Base-by-base conservation (phyloP, 2,113 vertebrate genomes). In the Ciconia boyciana region DNA sequence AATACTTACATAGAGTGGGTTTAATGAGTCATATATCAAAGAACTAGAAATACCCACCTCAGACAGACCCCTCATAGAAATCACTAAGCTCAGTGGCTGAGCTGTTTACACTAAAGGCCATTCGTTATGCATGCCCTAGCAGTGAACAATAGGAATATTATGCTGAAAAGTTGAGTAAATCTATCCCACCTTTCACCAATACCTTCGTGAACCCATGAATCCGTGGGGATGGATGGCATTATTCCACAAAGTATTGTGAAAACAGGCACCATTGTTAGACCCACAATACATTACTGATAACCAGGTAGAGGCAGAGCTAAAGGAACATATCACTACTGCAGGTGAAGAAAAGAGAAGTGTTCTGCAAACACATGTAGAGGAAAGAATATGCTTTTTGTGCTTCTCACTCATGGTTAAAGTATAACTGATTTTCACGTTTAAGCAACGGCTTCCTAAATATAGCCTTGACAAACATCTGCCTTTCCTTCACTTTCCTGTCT, bases 11-110 rank as follows among this genome's bases (percentile, higher is more conserved):
- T 24, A 72, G 81, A 95, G 77, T 92, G 82, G 39, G 71, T 94
- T 97, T 96, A 96, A 95, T 91, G 94, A 96, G 81, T 96, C 90
- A 94, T 91, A 81, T 90, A 90, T 96, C 95, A 97, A 97, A 97
- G 94, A 81, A 93, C 58, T 32, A 89, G 94, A 94, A 96, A 96
- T 74, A 86, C 44, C 32, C 76, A 85, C 54, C 89, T 96, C 94
- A 96, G 94, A 96, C 68, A 94, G 87, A 83, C 41, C 95, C 89
- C 65, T 96, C 80, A 71, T 4, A 91, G 80, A 49, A 94, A 93
- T 77, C 82, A 68, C 94, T 71, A 48, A 90, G 82, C 70, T 90
- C 86, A 75, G 62, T 55, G 76, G 51, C 70, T 84, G 77, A 87
- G 74, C 70, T 97, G 78, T 97, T 98, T 96, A 95, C 94, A 95